phyloP scores from a whole-genome alignment of 2,113 vertebrate genomes.

The Odontesthes bonariensis region DNA sequence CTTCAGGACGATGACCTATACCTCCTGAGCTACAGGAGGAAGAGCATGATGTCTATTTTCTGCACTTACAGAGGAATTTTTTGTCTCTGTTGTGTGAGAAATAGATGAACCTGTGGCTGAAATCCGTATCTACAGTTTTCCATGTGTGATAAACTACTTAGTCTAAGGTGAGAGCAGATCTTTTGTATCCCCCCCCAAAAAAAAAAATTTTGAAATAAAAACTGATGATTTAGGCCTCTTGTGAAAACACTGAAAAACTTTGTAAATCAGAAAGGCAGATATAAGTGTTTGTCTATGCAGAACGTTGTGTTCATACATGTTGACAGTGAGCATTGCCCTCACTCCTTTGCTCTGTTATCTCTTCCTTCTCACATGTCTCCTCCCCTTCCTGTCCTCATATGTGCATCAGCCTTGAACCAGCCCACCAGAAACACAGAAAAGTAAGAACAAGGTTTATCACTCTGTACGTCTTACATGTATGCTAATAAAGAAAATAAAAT shows the following conservation, averaged over 20 bases:
- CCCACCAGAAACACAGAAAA: constrained; percentile 12
- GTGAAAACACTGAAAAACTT: constrained; percentile 12
- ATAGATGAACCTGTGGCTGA: constrained; percentile 1
- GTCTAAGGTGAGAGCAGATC: background rate
- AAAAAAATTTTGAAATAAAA: background rate
- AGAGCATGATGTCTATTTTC: background rate
- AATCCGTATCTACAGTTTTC: background rate
- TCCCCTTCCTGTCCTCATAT: constrained; percentile 23
- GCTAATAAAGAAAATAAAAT: no score
- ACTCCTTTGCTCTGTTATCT: constrained; percentile 7
- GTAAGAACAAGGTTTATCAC: background rate
- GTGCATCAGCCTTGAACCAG: constrained; percentile 52
- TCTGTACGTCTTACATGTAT: background rate
- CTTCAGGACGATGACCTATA: background rate
- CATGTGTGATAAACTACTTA: constrained; percentile 6
- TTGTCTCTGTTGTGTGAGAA: background rate
- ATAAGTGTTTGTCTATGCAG: background rate
- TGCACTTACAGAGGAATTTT: no score
- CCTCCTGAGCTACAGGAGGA: background rate
- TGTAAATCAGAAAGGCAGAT: constrained; percentile 2
- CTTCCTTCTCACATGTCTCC: constrained; percentile 15
- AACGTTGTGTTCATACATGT: constrained; percentile 34
- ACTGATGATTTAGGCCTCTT: background rate
- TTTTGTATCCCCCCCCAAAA: background rate
- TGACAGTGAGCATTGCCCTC: constrained; percentile 15